A percentile compares a stretch with the other conserved stretches of the same genome.
phyloP scores from a whole-genome alignment of 1,140 invertebrate species.

The Macrobrachium rosenbergii region DNA sequence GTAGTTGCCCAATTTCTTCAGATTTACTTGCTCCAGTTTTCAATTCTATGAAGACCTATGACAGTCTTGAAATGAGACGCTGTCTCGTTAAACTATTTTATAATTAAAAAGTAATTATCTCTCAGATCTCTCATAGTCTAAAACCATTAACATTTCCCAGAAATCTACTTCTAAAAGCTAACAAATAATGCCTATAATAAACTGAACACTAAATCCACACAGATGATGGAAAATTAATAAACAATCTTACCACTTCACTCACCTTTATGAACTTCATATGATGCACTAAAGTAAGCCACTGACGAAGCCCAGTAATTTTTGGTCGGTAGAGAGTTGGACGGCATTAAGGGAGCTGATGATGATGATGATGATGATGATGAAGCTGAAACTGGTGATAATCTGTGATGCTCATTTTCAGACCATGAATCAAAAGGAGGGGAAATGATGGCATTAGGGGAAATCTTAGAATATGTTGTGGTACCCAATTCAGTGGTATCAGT shows the following conservation, averaged over 20 bases:
- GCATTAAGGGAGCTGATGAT: slow-evolving; percentile 2
- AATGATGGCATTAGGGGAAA: not conserved
- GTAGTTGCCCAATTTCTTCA: too few species aligned
- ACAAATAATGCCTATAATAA: not conserved
- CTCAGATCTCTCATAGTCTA: too few species aligned
- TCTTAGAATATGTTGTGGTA: not conserved
- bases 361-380: slow-evolving; percentile 1
- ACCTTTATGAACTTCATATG: slow-evolving; percentile 43
- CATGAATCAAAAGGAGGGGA: not conserved
- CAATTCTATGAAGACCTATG: too few species aligned
- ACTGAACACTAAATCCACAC: not conserved
- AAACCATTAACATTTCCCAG: too few species aligned
- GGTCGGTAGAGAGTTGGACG: not conserved
- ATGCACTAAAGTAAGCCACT: slow-evolving; percentile 41
- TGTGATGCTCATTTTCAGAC: too few species aligned
- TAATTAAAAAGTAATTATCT: too few species aligned
- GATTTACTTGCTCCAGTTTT: too few species aligned
- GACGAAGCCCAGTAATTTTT: slow-evolving; percentile 27
- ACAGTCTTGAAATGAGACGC: too few species aligned
- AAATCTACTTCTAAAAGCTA: too few species aligned
- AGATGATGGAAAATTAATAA: not conserved
- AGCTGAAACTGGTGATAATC: too few species aligned
- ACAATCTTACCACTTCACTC: not conserved
- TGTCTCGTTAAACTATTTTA: too few species aligned
- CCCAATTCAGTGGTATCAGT: not conserved